phyloP scores from a whole-genome alignment of 2,888 invertebrate genomes.

The Diloba caeruleocephala region DNA sequence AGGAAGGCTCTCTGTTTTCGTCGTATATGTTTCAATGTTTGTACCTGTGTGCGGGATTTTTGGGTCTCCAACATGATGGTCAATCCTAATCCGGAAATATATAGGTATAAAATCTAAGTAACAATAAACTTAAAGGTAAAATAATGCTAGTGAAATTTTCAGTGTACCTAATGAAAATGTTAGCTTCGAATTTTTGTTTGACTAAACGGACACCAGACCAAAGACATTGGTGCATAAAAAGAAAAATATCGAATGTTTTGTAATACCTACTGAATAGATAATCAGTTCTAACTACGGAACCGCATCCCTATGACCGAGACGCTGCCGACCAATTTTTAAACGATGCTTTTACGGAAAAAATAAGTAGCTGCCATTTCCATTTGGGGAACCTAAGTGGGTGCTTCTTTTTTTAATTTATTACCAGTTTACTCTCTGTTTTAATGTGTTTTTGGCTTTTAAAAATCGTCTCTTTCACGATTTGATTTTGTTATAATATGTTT shows the following conservation, averaged over 20 bases:
- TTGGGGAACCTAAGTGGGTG: slow-evolving; percentile 77
- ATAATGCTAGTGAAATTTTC: too few species aligned
- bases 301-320: slow-evolving; percentile 30
- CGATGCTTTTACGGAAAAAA: slow-evolving; percentile 80
- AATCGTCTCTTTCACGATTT: slow-evolving; percentile 60
- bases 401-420: slow-evolving; percentile 75
- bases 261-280: neutral
- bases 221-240: too few species aligned
- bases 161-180: too few species aligned
- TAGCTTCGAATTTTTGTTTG: too few species aligned
- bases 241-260: neutral
- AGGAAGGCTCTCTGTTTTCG: too few species aligned
- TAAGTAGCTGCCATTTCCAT: slow-evolving; percentile 77
- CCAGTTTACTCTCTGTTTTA: slow-evolving; percentile 69
- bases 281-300: slow-evolving; percentile 47
- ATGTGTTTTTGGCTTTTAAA: slow-evolving; percentile 74
- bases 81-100: too few species aligned
- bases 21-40: too few species aligned
- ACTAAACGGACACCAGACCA: too few species aligned
- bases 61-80: too few species aligned
- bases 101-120: too few species aligned
- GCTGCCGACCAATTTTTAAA: slow-evolving; percentile 75
- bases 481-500: slow-evolving; percentile 55
- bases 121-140: too few species aligned
- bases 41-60: too few species aligned